Percentiles rank a stretch among this genome's conserved stretches.
Evolutionary conservation across 2,797 vertebrate genomes (phyloP).

Genomic region (Lepus oiostolus): DNA sequence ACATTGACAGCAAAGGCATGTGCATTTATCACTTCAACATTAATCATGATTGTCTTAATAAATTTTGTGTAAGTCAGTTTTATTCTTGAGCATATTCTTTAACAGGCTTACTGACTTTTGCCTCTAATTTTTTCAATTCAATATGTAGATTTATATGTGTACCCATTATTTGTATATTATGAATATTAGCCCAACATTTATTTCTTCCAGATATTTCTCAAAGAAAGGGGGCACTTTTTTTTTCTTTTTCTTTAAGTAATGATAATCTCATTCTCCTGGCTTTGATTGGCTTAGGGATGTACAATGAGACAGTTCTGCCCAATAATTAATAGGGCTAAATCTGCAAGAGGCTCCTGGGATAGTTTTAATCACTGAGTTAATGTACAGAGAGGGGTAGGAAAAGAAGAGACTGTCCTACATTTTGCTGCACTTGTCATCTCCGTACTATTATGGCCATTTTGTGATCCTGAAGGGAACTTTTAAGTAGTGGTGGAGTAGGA

Average conservation of each 20-base stretch:
- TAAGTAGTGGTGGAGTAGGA: neutral
- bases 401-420: neutral
- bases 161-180: conserved; percentile 31
- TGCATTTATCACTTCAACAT: neutral
- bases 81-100: conserved; percentile 49
- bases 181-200: neutral
- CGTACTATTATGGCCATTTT: neutral
- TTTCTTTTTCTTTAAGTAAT: conserved; percentile 31
- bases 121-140: conserved; percentile 8
- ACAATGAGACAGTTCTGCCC: neutral
- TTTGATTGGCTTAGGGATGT: neutral
- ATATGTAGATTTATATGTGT: conserved; percentile 40
- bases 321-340: conserved; percentile 20
- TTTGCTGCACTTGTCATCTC: neutral
- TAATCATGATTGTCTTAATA: conserved; percentile 31
- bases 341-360: neutral
- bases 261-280: neutral
- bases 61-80: conserved; percentile 1
- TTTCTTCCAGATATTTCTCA: neutral
- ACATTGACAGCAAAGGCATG: neutral
- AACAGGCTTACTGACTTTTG: neutral
- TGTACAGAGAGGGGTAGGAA: neutral
- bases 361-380: conserved; percentile 32
- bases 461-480: neutral
- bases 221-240: neutral